Evolutionary conservation across 2,888 invertebrate genomes (phyloP).

Genomic region (Parnassius smintheus): DNA sequence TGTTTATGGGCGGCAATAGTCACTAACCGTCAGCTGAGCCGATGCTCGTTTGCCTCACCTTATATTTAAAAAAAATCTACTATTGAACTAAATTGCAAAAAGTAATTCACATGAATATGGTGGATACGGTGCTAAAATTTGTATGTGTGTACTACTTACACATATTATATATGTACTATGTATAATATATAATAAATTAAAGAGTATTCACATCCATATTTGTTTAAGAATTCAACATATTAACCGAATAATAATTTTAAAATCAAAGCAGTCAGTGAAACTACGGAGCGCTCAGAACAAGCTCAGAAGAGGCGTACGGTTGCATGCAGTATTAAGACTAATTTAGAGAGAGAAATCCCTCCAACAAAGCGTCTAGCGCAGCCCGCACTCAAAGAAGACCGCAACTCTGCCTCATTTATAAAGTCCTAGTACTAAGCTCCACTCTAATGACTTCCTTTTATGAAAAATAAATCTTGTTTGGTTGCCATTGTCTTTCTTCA

Average conservation of each 20-base stretch:
- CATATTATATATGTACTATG: no score
- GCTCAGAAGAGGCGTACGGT: neutral
- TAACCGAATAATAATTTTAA: neutral
- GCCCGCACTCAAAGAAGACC: constrained; percentile 33
- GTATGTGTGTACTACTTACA: no score
- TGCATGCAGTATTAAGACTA: constrained; percentile 30
- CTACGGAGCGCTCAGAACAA: constrained; percentile 8
- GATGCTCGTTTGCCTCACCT: no score
- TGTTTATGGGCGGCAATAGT: no score
- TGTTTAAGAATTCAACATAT: no score
- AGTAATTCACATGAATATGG: no score
- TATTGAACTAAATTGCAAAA: no score
- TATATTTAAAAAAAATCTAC: no score
- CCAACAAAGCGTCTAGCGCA: constrained; percentile 47
- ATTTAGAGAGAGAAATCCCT: constrained; percentile 36
- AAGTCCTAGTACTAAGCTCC: constrained; percentile 41
- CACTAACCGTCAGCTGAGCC: no score
- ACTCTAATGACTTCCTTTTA: constrained; percentile 26
- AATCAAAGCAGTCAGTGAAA: neutral
- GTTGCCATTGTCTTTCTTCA: neutral
- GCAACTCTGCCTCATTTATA: constrained; percentile 41
- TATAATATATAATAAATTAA: no score
- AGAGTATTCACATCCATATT: no score
- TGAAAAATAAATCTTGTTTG: neutral
- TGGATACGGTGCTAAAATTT: no score